Evolutionary conservation across 2,797 vertebrate genomes (phyloP), one percentile per base, ranked within the genome.

Genomic region (Ibycter americanus): DNA sequence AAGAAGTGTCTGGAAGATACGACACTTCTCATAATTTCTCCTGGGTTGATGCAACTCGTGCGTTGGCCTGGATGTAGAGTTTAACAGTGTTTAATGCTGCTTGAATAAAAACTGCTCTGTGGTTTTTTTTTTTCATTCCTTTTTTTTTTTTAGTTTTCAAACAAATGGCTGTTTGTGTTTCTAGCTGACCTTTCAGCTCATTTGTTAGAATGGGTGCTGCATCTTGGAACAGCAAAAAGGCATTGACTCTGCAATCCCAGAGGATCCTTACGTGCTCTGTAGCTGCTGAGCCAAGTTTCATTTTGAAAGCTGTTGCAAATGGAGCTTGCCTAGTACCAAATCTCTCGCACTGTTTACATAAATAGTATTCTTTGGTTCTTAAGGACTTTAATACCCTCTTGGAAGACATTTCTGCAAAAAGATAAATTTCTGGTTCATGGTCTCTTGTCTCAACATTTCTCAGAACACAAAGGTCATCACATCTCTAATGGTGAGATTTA

Each of bases 401-500:
- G 91, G 87, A 97, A 70, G 68, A 76, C 9, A 61, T 87, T 94
- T 92, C 79, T 59, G n/a, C 87, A 85, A 70, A 84, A 92, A 95
- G 92, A 82, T 93, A 70, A 31, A 82, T 94, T 92, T 93, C 93
- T 95, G 79, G 21, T 96, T 90, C 91, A 83, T 76, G 71, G n/a
- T 49, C 83, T 91, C 44, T 62, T 85, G 81, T 55, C 83, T 88
- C 78, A 68, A 78, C 6, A 2, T 90, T 96, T 92, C 87, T 96
- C 66, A 91, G 93, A 94, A 79, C 87, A 80, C 51, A 81, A 72
- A 96, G 93, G 91, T 96, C 91, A 88, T 93, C 79, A 44, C 85
- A 86, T 95, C 84, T 94, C 65, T 83, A 11, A 70, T 68, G 83
- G 62, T 79, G 87, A 96, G 68, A 82, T 86, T 96, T 89, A 82